Evolutionary conservation across 2,888 invertebrate species (phyloP).

Genomic region (Plagiodera versicolora): DNA sequence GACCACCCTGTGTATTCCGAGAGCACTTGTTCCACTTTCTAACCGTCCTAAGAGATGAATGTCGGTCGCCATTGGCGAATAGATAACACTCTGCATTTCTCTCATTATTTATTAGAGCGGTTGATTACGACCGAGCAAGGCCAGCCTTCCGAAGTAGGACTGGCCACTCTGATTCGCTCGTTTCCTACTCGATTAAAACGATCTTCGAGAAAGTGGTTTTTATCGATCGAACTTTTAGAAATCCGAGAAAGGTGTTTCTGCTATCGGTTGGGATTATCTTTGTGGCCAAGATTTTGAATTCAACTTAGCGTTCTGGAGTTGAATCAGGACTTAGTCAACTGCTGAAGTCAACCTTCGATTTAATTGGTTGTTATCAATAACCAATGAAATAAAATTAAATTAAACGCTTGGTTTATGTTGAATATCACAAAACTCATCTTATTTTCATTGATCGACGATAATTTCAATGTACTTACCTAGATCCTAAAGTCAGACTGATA

Average conservation of each 20-base stretch:
- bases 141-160: conserved; percentile 26
- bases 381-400: too few species aligned
- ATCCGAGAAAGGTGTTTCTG: not conserved
- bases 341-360: too few species aligned
- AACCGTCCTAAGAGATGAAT: conserved; percentile 37
- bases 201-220: conserved; percentile 25
- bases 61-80: conserved; percentile 45
- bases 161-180: conserved; percentile 7
- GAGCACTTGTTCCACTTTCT: conserved; percentile 47
- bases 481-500: too few species aligned
- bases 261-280: not conserved
- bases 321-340: too few species aligned
- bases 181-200: conserved; percentile 14
- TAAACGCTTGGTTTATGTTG: too few species aligned
- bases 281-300: too few species aligned
- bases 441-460: too few species aligned
- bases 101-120: conserved; percentile 34
- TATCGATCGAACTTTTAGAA: conserved; percentile 16
- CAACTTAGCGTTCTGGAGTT: too few species aligned
- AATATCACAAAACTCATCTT: too few species aligned
- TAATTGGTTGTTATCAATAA: too few species aligned
- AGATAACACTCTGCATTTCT: conserved; percentile 40
- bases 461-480: too few species aligned
- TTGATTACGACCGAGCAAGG: conserved; percentile 30
- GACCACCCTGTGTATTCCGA: conserved; percentile 15